Evolutionary conservation across 1,140 invertebrate species (phyloP), one percentile per base, ranked within the genome.

Genomic region (Capitella teleta): DNA sequence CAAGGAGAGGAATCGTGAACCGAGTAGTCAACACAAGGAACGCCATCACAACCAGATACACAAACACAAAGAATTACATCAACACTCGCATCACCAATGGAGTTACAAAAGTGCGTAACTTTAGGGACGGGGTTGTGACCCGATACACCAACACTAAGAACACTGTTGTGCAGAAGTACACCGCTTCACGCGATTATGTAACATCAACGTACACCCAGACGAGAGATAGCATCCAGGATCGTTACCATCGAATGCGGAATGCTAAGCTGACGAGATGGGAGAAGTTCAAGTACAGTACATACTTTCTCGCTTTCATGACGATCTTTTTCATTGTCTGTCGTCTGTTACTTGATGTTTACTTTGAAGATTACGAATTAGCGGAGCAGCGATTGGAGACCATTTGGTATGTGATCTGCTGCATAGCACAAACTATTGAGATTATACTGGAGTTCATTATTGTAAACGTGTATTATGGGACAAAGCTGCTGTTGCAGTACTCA

Each of bases 131-230:
- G 4, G 30, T 32, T 4, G 45, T 32, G 10, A 40, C 42, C n/a
- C 23, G 24, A 47, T 26, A n/a, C 10, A n/a, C 19, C 26, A 45
- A 51, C 19, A 32, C 40, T 19, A 51, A 51, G 21, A 44, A 43
- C 8, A 16, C 38, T n/a, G 28, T 47, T 36, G 26, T 44, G 19
- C 23, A 45, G 4, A 51, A 28, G 44, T 51, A 44, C 37, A 26
- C 24, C 21, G 14, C 21, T 44, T 18, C 25, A 18, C 42, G 23
- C 8, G 2, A 49, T 25, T 16, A 21, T 12, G 25, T 49, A 18
- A 37, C 8, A 5, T 24, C 25, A 30, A 38, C n/a, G 36, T 36
- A 23, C 21, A 42, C 24, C 18, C 14, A 30, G 30, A 10, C 30
- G 12, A 47, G 36, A 47, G 8, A 36, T 36, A 5, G 4, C 19